Percentiles rank a stretch among this genome's conserved stretches.
These are phyloP conservation scores for Polypedilum vanderplanki DNA, from an alignment of 1,140 invertebrate species.

Conservation along the genomic window DNA sequence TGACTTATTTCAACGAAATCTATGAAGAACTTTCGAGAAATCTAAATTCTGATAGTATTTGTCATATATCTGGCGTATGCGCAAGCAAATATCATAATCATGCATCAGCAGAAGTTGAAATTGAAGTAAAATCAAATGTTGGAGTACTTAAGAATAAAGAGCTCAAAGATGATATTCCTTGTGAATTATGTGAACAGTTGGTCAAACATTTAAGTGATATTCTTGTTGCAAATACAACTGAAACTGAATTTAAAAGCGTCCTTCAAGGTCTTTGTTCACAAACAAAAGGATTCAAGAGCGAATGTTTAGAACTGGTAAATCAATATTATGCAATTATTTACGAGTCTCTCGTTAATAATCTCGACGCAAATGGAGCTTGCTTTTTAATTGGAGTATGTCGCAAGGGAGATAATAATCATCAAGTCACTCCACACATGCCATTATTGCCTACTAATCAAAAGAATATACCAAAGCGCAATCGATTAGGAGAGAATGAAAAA, in stretches of 20 bases:
- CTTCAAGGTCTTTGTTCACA: constrained; percentile 73
- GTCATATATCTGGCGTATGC: constrained; percentile 68
- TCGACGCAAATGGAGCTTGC: constrained; percentile 64
- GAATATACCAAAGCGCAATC: constrained; percentile 35
- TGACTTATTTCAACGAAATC: constrained; percentile 64
- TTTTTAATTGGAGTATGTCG: constrained; percentile 63
- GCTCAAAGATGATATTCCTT: constrained; percentile 61
- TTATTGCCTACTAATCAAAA: constrained; percentile 37
- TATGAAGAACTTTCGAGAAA: constrained; percentile 54
- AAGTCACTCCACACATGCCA: constrained; percentile 40
- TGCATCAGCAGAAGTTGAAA: constrained; percentile 47
- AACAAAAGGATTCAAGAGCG: constrained; percentile 57
- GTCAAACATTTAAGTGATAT: constrained; percentile 70
- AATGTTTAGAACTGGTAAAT: constrained; percentile 64
- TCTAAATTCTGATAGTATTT: constrained; percentile 58
- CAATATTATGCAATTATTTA: constrained; percentile 71
- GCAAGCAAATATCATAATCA: constrained; percentile 56
- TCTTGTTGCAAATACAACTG: constrained; percentile 77
- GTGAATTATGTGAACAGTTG: constrained; percentile 75
- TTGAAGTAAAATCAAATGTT: constrained; percentile 49
- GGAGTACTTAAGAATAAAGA: constrained; percentile 46
- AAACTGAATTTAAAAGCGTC: constrained; percentile 69
- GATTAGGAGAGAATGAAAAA: constrained; percentile 39
- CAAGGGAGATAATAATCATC: constrained; percentile 36
- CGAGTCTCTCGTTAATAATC: constrained; percentile 56